phyloP scores from a whole-genome alignment of 2,888 invertebrate genomes.

The Epicampocera succincta region DNA sequence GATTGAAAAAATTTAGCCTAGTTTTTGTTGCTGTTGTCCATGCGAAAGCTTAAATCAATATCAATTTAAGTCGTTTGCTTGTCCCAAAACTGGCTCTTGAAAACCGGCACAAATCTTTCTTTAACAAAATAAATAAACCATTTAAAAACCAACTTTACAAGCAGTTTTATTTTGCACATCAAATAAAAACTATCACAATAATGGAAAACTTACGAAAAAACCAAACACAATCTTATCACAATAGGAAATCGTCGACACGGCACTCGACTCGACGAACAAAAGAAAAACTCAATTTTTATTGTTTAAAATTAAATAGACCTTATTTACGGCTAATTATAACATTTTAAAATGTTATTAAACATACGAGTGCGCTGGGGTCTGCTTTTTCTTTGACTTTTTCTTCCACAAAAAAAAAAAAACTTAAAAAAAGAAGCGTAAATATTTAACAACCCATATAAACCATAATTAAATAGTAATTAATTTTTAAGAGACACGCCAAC shows the following conservation, averaged over 20 bases:
- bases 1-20: conserved; percentile 20
- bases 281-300: conserved; percentile 4
- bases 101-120: conserved; percentile 2
- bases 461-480: conserved; percentile 50
- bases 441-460: conserved; percentile 60
- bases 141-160: conserved; percentile 22
- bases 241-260: conserved; percentile 54
- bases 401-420: no score
- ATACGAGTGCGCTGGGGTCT: conserved; percentile 9
- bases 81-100: neutral
- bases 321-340: conserved; percentile 59
- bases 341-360: conserved; percentile 52
- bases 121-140: neutral
- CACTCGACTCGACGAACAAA: conserved; percentile 12
- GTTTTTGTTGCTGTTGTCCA: conserved; percentile 30
- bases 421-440: conserved; percentile 24
- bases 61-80: conserved; percentile 3
- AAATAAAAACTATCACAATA: conserved; percentile 14
- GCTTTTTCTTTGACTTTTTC: neutral
- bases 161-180: conserved; percentile 3
- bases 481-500: conserved; percentile 48
- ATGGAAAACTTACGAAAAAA: neutral
- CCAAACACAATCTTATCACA: conserved; percentile 43
- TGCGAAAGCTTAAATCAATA: conserved; percentile 15
- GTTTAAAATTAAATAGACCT: conserved; percentile 44